These are phyloP conservation scores for Recurvirostra avosetta DNA, from an alignment of 2,113 vertebrate species.

Conservation along the genomic window DNA sequence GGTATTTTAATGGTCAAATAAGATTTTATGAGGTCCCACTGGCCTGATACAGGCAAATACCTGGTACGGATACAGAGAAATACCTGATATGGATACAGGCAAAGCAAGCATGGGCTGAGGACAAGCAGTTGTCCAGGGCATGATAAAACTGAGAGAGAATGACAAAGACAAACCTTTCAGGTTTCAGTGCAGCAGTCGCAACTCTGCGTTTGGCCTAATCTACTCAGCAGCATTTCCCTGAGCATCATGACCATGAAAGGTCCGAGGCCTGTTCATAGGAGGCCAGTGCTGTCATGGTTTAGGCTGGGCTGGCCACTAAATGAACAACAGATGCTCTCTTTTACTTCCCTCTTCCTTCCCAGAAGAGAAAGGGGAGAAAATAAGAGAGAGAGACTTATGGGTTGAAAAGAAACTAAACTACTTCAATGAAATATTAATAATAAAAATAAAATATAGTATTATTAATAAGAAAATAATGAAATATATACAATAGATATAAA, in stretches of 20 bases:
- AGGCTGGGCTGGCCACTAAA: too few relatives aligned
- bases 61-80: neutral
- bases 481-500: too few relatives aligned
- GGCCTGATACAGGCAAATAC: neutral
- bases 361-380: too few relatives aligned
- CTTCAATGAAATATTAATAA: too few relatives aligned
- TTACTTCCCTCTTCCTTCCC: too few relatives aligned
- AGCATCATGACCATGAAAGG: neutral
- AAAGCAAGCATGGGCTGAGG: neutral
- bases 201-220: neutral
- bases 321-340: too few relatives aligned
- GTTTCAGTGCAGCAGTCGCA: neutral
- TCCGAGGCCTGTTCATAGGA: neutral
- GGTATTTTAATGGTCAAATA: neutral
- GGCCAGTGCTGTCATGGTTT: too few relatives aligned
- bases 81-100: neutral
- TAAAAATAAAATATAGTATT: too few relatives aligned
- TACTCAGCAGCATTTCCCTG: neutral
- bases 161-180: neutral
- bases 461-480: too few relatives aligned
- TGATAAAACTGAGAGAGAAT: neutral
- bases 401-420: too few relatives aligned
- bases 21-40: neutral
- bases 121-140: neutral
- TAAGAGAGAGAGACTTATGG: too few relatives aligned